Conservation (phyloP, 2,888 invertebrate genomes). For the Melinopterus prodromus region DNA sequence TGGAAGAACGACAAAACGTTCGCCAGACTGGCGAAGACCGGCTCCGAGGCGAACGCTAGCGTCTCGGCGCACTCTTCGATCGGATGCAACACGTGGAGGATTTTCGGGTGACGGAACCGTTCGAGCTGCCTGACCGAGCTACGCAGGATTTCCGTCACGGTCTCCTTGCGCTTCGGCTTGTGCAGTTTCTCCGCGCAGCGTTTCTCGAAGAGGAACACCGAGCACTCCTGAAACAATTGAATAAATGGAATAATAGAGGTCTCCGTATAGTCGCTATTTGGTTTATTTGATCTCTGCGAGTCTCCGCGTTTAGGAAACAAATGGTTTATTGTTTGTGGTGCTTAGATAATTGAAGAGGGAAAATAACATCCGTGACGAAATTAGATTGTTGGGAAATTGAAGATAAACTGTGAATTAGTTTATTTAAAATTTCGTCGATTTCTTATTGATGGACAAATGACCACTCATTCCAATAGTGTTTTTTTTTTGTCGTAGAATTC, state of each 20-base stretch:
- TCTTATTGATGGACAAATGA: too few species aligned
- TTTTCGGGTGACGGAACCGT: constrained; percentile 85
- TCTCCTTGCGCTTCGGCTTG: constrained; percentile 90
- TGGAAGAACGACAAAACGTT: constrained; percentile 87
- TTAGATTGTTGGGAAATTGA: too few species aligned
- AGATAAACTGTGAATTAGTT: too few species aligned
- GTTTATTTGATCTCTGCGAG: too few species aligned
- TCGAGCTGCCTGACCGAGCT: constrained; percentile 82
- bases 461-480: too few species aligned
- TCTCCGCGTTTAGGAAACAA: too few species aligned
- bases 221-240: constrained; percentile 78
- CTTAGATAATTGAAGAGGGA: too few species aligned
- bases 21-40: constrained; percentile 86
- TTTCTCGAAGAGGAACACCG: constrained; percentile 94
- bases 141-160: constrained; percentile 87
- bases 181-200: constrained; percentile 90
- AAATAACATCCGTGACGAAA: too few species aligned
- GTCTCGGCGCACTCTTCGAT: constrained; percentile 88
- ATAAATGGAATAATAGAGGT: not conserved
- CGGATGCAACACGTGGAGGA: constrained; percentile 72
- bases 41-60: constrained; percentile 93
- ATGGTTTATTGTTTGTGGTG: too few species aligned
- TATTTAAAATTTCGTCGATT: too few species aligned
- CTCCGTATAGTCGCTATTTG: too few species aligned
- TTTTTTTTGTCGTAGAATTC: too few species aligned